Evolutionary conservation across 2,888 invertebrate species (phyloP).

Genomic region (Teinopalpus imperialis): DNA sequence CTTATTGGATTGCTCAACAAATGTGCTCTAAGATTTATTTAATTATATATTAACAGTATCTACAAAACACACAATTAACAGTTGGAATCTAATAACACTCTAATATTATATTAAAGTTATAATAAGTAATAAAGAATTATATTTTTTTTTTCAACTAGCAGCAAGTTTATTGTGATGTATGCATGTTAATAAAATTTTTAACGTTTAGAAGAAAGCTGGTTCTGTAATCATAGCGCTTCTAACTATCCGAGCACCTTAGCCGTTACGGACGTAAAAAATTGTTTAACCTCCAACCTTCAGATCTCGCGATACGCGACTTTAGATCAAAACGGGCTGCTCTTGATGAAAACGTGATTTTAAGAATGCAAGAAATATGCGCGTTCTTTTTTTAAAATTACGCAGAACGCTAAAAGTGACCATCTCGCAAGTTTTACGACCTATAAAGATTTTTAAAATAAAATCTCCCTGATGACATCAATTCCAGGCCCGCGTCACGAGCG

Average conservation of each 20-base stretch:
- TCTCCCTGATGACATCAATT: constrained; percentile 38
- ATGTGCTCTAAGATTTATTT: constrained; percentile 10
- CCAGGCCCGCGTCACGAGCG: constrained; percentile 43
- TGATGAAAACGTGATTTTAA: constrained; percentile 26
- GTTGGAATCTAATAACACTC: constrained; percentile 2
- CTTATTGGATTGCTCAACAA: constrained; percentile 29
- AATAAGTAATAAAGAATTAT: no score
- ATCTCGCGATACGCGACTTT: constrained; percentile 20
- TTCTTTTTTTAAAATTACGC: constrained; percentile 29
- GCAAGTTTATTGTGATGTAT: constrained; percentile 12
- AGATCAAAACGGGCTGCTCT: constrained; percentile 23
- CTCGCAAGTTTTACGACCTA: constrained; percentile 36
- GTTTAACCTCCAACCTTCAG: constrained; percentile 21
- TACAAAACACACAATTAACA: constrained; percentile 2
- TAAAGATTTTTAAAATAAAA: constrained; percentile 30
- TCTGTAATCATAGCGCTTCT: constrained; percentile 7
- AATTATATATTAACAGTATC: not conserved
- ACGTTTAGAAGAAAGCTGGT: constrained; percentile 16
- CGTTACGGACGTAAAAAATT: constrained; percentile 20
- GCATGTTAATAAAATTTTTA: constrained; percentile 10
- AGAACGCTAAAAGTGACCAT: constrained; percentile 33
- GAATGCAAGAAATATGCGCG: constrained; percentile 24
- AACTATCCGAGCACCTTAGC: constrained; percentile 21
- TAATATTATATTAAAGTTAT: not conserved
- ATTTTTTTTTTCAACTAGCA: no score